Base-by-base conservation (phyloP, 1,140 invertebrate species). In the Pseudomyrmex sp. region DNA sequence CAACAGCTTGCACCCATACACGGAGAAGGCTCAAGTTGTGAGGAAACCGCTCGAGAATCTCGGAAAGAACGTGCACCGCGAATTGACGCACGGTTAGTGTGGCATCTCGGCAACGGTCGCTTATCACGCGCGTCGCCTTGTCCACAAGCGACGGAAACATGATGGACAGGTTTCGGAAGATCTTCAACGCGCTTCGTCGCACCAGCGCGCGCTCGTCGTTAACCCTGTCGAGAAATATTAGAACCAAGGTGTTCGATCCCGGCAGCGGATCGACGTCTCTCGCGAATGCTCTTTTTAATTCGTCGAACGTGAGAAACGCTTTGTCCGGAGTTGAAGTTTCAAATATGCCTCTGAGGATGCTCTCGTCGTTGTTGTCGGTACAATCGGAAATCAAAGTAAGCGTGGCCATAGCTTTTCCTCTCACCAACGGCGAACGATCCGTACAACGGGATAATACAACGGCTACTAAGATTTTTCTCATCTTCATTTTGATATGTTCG, bases 201-300 rank as follows among this genome's bases (percentile, higher is more conserved):
- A 96, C 95, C 79, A 94, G 91, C 2, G 95, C 96, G 87, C 96
- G 95, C 48, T 95, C 94, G 88, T 96, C 96, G 20, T 93, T 89
- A n/a, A 94, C 87, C 73, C 96, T 91, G 2, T 94, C 85, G 44
- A 92, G 88, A 2, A 96, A 77, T 93, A 96, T 95, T 4, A 89
- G 58, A 44, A 95, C 89, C 15, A 95, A 85, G 2, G 77, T 76
- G 12, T 88, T 90, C 12, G 85, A 91, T 20, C 93, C 91, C 8
- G 95, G 95, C 10, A 95, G 77, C 12, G 90, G 85, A 58, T 93
- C 82, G 0, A 82, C 20, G 12, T 92, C 82, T 7, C 91, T 73
- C 1, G 73, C 82, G 10, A 87, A 20, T 13, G 92, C 87, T 13
- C 82, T 15, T 26, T 85, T 82, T 7, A 94, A 61, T 2, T 90